Evolutionary conservation across 2,888 invertebrate species (phyloP).

Genomic region (Hoplodrina blanda): DNA sequence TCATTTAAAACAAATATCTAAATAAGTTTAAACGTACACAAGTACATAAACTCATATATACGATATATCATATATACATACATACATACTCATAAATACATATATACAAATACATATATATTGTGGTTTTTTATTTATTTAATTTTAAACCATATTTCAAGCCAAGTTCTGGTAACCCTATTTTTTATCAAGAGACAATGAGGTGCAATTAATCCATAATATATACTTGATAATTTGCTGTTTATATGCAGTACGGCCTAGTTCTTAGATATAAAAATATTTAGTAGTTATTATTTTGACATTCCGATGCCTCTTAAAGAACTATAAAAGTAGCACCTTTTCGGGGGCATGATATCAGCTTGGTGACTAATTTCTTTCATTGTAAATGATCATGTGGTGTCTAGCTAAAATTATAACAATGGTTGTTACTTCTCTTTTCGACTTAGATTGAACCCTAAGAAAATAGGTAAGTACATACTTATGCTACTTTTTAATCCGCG

Average conservation of each 20-base stretch:
- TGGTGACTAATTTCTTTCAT: neutral
- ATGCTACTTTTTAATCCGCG: too few relatives aligned
- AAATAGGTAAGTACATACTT: too few relatives aligned
- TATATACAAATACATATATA: too few relatives aligned
- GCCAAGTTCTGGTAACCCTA: neutral
- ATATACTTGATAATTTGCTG: constrained; percentile 26
- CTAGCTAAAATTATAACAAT: neutral
- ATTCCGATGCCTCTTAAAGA: constrained; percentile 14
- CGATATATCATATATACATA: too few relatives aligned
- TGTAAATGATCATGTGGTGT: neutral
- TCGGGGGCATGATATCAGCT: constrained; percentile 41
- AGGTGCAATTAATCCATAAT: constrained; percentile 1
- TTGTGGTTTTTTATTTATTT: too few relatives aligned
- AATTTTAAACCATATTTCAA: too few relatives aligned
- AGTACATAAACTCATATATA: too few relatives aligned
- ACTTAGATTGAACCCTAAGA: too few relatives aligned
- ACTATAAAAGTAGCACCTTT: constrained; percentile 27
- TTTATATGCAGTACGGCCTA: constrained; percentile 46
- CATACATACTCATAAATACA: too few relatives aligned
- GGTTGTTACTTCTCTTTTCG: neutral
- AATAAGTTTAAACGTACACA: too few relatives aligned
- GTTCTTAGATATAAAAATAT: constrained; percentile 16
- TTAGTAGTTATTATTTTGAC: constrained; percentile 36
- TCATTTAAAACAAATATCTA: too few relatives aligned
- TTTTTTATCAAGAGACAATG: constrained; percentile 1